Evolutionary conservation across 2,113 vertebrate species (phyloP), one percentile per base, ranked within the genome.

Genomic region (Morone saxatilis): DNA sequence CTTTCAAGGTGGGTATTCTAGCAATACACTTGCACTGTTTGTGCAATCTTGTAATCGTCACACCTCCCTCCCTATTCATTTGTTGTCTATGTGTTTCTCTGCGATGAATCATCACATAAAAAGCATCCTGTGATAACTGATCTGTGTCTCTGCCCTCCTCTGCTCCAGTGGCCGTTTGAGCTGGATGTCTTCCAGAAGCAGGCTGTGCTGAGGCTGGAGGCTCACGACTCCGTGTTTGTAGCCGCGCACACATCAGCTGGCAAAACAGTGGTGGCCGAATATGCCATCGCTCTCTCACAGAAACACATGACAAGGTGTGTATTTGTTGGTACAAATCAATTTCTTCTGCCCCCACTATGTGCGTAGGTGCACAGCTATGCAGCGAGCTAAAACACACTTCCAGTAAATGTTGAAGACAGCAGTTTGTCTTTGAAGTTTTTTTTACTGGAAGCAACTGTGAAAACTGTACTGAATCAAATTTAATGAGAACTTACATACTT

Each of bases 161-260:
- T 60, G 72, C 47, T 62, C 16, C 91, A 98, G 97, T 98, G 97
- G 96, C 94, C 97, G 0, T 98, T 98, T 76, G 97, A 97, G 90
- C 94, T 96, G 11, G 97, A 98, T 0, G 94, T 96, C 16, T 98
- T 98, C 91, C 97, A 98, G 96, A 98, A 98, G 79, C 97, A 98
- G 91, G 97, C 97, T 1, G 95, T 98, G 47, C 94, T 98, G 83
- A 93, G 95, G 78, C 92, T 98, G 85, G 97, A 98, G 86, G 93
- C 93, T 41, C 97, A 97, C 0, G 94, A 97, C 53, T 98, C 97
- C 0, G 97, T 98, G 40, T 97, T 98, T 50, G 97, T 98, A 0
- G 97, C 97, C 0, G 97, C 97, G 0, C 97, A 98, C 93, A 98
- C 97, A 0, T 98, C 97, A 0, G 97, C 97, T 0, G 97, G 97